phyloP scores from a whole-genome alignment of 2,797 vertebrate genomes.

The Notoglanidium macrostoma region DNA sequence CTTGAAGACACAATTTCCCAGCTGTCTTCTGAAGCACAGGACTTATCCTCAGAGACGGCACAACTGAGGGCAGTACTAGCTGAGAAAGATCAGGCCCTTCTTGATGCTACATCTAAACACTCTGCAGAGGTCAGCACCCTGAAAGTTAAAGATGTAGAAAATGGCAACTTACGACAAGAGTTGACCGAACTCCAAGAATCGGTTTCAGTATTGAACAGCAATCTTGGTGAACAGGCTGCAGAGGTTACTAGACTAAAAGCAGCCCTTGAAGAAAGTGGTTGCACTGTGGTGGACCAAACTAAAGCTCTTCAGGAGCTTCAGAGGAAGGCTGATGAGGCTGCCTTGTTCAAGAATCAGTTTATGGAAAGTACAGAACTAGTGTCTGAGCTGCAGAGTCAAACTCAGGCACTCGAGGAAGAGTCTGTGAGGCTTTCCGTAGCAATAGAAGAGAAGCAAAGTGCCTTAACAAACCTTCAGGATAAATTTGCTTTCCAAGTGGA shows the following conservation, averaged over 20 bases:
- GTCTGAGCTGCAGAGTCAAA: slow-evolving; percentile 68
- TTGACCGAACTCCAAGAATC: slow-evolving; percentile 71
- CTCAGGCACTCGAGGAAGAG: slow-evolving; percentile 59
- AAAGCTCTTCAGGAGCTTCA: slow-evolving; percentile 68
- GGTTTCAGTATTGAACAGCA: slow-evolving; percentile 63
- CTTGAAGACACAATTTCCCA: slow-evolving; percentile 64
- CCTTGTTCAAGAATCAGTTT: slow-evolving; percentile 71
- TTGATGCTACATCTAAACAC: slow-evolving; percentile 63
- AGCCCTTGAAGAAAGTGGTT: slow-evolving; percentile 69
- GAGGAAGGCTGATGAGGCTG: slow-evolving; percentile 69
- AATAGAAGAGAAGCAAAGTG: slow-evolving; percentile 69
- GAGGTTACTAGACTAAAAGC: slow-evolving; percentile 67
- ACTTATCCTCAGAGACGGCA: slow-evolving; percentile 69
- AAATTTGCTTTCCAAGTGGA: slow-evolving; percentile 71
- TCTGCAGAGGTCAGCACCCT: slow-evolving; percentile 65
- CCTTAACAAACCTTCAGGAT: slow-evolving; percentile 79
- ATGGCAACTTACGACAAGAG: slow-evolving; percentile 72
- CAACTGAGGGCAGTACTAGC: slow-evolving; percentile 68
- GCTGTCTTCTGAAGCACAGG: slow-evolving; percentile 68
- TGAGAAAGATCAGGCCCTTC: slow-evolving; percentile 70
- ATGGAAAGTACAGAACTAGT: slow-evolving; percentile 70
- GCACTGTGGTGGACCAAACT: slow-evolving; percentile 65
- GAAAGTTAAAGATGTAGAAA: slow-evolving; percentile 75
- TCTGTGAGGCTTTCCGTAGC: slow-evolving; percentile 56
- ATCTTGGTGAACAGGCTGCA: slow-evolving; percentile 65